Evolutionary conservation across 2,797 vertebrate species (phyloP).

Genomic region (Gymnoscopelus microlampas): DNA sequence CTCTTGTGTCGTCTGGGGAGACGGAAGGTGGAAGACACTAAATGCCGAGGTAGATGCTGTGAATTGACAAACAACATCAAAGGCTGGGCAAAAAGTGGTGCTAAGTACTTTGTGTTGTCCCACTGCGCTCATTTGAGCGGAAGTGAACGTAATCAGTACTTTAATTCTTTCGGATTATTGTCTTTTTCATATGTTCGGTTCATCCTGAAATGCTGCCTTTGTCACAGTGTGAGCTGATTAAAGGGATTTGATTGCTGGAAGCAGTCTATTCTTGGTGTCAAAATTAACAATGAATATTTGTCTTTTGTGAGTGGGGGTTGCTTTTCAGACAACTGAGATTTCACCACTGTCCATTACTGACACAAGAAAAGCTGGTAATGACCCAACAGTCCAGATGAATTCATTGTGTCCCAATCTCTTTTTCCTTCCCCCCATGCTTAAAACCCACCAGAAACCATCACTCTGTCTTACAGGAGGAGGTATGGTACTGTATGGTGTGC

Average conservation of each 20-base stretch:
- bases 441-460: conserved; percentile 12
- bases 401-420: conserved; percentile 13
- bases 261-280: conserved; percentile 2
- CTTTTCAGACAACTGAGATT: not conserved
- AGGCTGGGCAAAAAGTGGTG: conserved; percentile 59
- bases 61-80: conserved; percentile 77
- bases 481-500: conserved; percentile 44
- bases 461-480: conserved; percentile 21
- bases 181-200: conserved; percentile 41
- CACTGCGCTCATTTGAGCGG: conserved; percentile 70
- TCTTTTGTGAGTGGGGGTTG: not conserved
- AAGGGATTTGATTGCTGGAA: conserved; percentile 52
- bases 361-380: not conserved
- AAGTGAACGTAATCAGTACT: conserved; percentile 72
- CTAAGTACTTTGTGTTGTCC: conserved; percentile 73
- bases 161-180: conserved; percentile 60
- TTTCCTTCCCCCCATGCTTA: conserved; percentile 6
- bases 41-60: conserved; percentile 58
- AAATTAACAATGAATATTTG: not conserved
- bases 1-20: conserved; percentile 59
- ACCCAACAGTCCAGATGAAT: conserved; percentile 26
- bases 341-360: not conserved
- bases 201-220: conserved; percentile 55
- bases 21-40: conserved; percentile 60
- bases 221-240: conserved; percentile 65